phyloP scores from a whole-genome alignment of 2,888 invertebrate genomes.

The Scaptomyza parva region DNA sequence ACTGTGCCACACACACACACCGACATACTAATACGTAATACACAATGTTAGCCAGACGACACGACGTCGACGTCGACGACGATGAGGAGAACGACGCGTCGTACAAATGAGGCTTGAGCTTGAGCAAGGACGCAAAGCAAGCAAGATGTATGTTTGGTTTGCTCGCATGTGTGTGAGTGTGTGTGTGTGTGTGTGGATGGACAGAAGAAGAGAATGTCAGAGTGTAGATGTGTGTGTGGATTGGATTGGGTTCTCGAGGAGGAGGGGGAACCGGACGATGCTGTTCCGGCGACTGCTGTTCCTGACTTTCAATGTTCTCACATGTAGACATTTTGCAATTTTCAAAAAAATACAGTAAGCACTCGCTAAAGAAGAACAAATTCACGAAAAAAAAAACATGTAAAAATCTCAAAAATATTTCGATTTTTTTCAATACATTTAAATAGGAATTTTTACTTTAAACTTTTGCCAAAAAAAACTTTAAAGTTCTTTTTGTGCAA shows the following conservation, averaged over 20 bases:
- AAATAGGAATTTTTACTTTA: too few relatives aligned
- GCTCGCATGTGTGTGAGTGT: constrained; percentile 30
- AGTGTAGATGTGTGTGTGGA: neutral
- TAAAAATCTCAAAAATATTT: too few relatives aligned
- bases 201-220: constrained; percentile 10
- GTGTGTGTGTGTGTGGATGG: constrained; percentile 34
- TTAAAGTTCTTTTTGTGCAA: neutral
- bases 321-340: constrained; percentile 80
- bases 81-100: constrained; percentile 37
- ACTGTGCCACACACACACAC: neutral
- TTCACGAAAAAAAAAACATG: too few relatives aligned
- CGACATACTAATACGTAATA: neutral
- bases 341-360: constrained; percentile 71
- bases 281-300: constrained; percentile 2
- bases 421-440: too few relatives aligned
- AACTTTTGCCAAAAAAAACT: too few relatives aligned
- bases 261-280: neutral
- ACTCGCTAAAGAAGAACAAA: neutral
- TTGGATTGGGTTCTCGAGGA: too few relatives aligned
- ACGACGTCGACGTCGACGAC: too few relatives aligned
- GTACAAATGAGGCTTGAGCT: constrained; percentile 82
- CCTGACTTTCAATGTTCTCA: constrained; percentile 77
- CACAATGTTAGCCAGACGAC: constrained; percentile 21
- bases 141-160: constrained; percentile 70
- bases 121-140: constrained; percentile 80